Evolutionary conservation across 2,113 vertebrate genomes (phyloP).

Genomic region (Grammomys surdaster): DNA sequence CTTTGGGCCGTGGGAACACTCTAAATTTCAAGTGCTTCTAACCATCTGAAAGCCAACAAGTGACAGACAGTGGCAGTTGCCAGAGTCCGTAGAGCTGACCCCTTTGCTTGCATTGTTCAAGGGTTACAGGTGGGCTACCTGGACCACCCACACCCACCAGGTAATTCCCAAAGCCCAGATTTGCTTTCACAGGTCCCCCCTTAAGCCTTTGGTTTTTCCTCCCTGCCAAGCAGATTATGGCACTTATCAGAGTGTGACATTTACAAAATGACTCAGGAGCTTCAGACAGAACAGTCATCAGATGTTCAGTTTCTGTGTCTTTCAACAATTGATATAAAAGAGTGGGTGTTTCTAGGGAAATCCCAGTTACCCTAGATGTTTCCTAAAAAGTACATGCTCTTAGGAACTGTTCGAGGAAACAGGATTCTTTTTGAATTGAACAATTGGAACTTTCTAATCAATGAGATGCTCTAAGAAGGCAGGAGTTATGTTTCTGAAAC

Average conservation of each 20-base stretch:
- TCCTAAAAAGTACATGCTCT: neutral
- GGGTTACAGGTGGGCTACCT: neutral
- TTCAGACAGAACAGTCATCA: constrained; percentile 3
- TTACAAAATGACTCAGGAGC: constrained; percentile 60
- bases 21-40: neutral
- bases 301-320: constrained; percentile 17
- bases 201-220: constrained; percentile 8
- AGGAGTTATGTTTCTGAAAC: neutral
- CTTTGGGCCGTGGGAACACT: neutral
- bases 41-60: neutral
- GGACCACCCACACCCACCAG: neutral
- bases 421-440: neutral
- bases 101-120: constrained; percentile 6
- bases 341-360: constrained; percentile 56
- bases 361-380: constrained; percentile 47
- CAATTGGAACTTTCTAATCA: neutral
- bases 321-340: constrained; percentile 51
- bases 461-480: neutral
- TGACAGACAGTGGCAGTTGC: neutral
- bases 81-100: neutral
- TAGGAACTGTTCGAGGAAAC: neutral
- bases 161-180: neutral
- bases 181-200: neutral
- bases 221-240: neutral
- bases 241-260: constrained; percentile 25